phyloP scores from a whole-genome alignment of 35 echinoderm and acorn worm species.

The Patiria miniata region DNA sequence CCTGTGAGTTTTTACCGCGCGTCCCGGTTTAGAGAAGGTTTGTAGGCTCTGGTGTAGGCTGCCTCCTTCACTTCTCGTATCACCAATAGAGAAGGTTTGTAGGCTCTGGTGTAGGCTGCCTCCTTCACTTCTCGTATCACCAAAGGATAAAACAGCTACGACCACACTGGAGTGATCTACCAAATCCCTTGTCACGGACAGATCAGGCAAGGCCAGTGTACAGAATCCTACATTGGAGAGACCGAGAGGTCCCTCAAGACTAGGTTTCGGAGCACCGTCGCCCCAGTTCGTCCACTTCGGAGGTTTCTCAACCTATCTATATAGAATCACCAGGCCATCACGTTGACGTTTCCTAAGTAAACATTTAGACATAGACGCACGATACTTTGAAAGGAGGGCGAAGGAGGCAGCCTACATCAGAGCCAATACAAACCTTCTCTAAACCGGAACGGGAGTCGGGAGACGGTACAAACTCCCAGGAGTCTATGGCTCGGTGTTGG shows the following conservation, averaged over 20 bases:
- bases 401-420: background rate
- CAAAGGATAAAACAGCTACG: background rate
- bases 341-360: background rate
- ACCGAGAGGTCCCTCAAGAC: background rate
- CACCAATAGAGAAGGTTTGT: background rate
- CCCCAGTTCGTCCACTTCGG: background rate
- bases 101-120: background rate
- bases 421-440: too few species aligned
- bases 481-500: background rate
- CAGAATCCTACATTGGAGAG: background rate
- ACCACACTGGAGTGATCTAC: background rate
- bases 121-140: background rate
- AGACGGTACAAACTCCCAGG: background rate
- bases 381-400: background rate
- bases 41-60: background rate
- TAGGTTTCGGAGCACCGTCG: background rate
- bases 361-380: background rate
- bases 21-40: background rate
- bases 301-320: background rate
- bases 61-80: background rate
- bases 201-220: background rate
- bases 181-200: background rate
- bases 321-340: too few species aligned
- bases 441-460: too few species aligned
- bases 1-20: background rate